Percentiles rank a stretch among this genome's conserved stretches.
Evolutionary conservation across 2,797 vertebrate genomes (phyloP).

Genomic region (Darevskia mixta): DNA sequence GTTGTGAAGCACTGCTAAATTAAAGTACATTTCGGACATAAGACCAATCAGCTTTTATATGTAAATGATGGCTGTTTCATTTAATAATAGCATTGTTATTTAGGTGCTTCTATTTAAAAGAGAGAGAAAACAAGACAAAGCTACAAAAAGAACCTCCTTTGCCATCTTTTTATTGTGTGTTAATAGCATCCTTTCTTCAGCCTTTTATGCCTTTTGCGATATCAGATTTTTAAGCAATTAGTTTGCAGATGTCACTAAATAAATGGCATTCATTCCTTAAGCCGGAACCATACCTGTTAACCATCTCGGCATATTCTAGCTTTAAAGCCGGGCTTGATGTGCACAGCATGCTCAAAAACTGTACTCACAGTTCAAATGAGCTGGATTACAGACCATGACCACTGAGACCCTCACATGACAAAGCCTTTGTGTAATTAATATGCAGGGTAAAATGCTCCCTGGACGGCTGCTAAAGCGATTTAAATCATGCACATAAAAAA

Average conservation of each 20-base stretch:
- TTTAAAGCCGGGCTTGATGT: constrained; percentile 81
- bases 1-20: fast-evolving
- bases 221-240: constrained; percentile 76
- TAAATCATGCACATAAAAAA: constrained; percentile 93
- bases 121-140: constrained; percentile 28
- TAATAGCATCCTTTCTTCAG: constrained; percentile 63
- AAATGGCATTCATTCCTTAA: constrained; percentile 86
- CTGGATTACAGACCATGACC: constrained; percentile 91
- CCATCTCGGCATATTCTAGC: constrained; percentile 80
- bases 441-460: constrained; percentile 94
- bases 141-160: neutral
- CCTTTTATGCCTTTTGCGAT: constrained; percentile 74
- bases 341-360: constrained; percentile 89
- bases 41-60: fast-evolving
- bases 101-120: constrained; percentile 5
- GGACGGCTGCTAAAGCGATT: constrained; percentile 90
- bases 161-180: constrained; percentile 29
- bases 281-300: constrained; percentile 86
- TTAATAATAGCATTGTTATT: neutral
- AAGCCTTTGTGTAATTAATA: constrained; percentile 96
- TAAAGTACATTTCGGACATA: neutral
- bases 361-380: constrained; percentile 88
- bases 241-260: constrained; percentile 83
- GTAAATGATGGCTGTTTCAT: neutral
- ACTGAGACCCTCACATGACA: constrained; percentile 87